These are phyloP conservation scores for Agelastica alni DNA, from an alignment of 2,888 invertebrate species.

Conservation along the genomic window DNA sequence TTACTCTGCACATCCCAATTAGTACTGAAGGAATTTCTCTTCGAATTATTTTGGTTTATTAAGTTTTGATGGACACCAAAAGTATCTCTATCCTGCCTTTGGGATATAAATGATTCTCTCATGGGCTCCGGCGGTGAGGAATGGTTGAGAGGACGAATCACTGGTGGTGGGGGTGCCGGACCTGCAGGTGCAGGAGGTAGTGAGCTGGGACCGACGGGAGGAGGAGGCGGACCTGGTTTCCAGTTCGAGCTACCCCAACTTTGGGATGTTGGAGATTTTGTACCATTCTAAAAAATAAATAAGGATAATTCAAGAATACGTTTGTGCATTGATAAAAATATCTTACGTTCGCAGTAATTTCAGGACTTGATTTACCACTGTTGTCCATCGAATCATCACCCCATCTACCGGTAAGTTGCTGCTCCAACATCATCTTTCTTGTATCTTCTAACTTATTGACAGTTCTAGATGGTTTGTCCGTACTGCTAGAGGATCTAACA, in stretches of 20 bases:
- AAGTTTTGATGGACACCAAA: conserved; percentile 73
- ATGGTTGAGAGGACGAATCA: conserved; percentile 64
- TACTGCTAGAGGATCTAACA: conserved; percentile 72
- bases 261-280: conserved; percentile 53
- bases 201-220: conserved; percentile 61
- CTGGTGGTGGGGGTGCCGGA: conserved; percentile 65
- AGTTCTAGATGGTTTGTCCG: conserved; percentile 70
- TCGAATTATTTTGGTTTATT: conserved; percentile 49
- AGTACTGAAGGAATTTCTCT: conserved; percentile 56
- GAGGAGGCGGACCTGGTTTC: conserved; percentile 65
- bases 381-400: conserved; percentile 64
- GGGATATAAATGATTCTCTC: conserved; percentile 66
- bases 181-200: conserved; percentile 67
- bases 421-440: conserved; percentile 80
- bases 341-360: conserved; percentile 47
- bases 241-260: conserved; percentile 55
- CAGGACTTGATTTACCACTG: conserved; percentile 51
- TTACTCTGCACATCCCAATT: conserved; percentile 56
- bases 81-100: conserved; percentile 72
- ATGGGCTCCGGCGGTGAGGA: conserved; percentile 69
- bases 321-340: not conserved
- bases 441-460: conserved; percentile 85
- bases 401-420: conserved; percentile 74
- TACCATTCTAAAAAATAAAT: conserved; percentile 52
- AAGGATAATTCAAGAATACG: conserved; percentile 1